Conservation (phyloP, 2,797 vertebrate species). For the Hapalemur alaotrensis region DNA sequence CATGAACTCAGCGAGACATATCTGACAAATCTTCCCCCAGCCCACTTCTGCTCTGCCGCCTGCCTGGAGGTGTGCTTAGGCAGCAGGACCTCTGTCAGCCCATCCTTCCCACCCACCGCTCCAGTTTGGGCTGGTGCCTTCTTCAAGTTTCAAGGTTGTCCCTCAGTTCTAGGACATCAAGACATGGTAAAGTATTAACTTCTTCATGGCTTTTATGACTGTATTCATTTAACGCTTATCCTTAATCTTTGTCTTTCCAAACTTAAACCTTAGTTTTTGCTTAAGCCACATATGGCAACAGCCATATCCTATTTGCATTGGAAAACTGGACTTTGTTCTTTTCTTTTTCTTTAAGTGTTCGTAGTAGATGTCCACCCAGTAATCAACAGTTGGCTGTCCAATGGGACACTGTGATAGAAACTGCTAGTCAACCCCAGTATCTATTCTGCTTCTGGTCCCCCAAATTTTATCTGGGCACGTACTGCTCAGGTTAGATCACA, state of each 20-base stretch:
- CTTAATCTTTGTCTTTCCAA: neutral
- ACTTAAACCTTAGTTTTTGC: neutral
- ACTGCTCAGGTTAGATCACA: neutral
- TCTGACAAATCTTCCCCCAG: neutral
- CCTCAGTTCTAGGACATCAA: neutral
- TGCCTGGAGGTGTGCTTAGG: neutral
- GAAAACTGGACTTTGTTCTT: neutral
- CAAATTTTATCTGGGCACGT: neutral
- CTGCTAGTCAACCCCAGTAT: neutral
- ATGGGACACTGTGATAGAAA: neutral
- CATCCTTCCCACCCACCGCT: neutral
- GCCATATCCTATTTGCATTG: neutral
- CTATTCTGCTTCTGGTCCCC: neutral
- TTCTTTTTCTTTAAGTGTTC: neutral
- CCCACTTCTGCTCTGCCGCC: neutral
- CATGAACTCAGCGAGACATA: neutral
- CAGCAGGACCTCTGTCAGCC: neutral
- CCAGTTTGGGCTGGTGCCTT: neutral
- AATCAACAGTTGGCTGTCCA: neutral
- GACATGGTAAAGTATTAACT: neutral
- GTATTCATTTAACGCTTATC: neutral
- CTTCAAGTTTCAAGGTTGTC: neutral
- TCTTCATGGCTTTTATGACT: neutral
- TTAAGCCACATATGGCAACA: neutral
- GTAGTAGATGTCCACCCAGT: neutral